Base-by-base conservation (phyloP, 1,140 invertebrate genomes). In the Oncopeltus fasciatus region DNA sequence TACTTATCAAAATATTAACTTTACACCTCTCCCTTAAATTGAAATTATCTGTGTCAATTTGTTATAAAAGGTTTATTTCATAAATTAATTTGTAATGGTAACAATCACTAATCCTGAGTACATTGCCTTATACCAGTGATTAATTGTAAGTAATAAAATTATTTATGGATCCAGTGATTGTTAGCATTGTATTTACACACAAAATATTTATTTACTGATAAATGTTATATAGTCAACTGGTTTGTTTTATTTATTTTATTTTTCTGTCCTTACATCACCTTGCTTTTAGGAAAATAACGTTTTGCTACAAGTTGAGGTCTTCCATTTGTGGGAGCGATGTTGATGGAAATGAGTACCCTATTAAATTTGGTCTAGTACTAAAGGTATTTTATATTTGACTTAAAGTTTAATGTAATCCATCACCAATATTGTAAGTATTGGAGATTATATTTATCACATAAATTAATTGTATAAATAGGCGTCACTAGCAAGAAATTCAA, bases 221-320 rank as follows among this genome's bases (percentile, higher is more conserved):
- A 53, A 53, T 53, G 49, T 53, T 53, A 24, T 53, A 53, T 53
- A 24, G 49, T 24, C 49, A 16, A 24, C 49, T 16, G 24, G 26
- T 24, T 24, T 53, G 49, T 53, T 24, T 53, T 27, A 24, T 53
- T 53, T n/a, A n/a, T n/a, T n/a, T n/a, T n/a, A n/a, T n/a, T n/a
- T n/a, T 53, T 53, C 26, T 53, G 49, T 53, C 49, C 49, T 53
- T 26, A 53, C 26, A 18, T 18, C 49, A 26, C 24, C 49, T 53
- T 53, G 26, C 26, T 53, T 53, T 53, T 53, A 53, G 49, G 49
- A 53, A 53, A n/a, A n/a, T n/a, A n/a, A n/a, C n/a, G n/a, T n/a
- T n/a, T n/a, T n/a, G n/a, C n/a, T n/a, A n/a, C n/a, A n/a, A n/a
- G n/a, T n/a, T n/a, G n/a, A n/a, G n/a, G n/a, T n/a, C n/a, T n/a